Evolutionary conservation across 2,888 invertebrate species (phyloP), one percentile per base, ranked within the genome.

Genomic region (Cryptops parisi): DNA sequence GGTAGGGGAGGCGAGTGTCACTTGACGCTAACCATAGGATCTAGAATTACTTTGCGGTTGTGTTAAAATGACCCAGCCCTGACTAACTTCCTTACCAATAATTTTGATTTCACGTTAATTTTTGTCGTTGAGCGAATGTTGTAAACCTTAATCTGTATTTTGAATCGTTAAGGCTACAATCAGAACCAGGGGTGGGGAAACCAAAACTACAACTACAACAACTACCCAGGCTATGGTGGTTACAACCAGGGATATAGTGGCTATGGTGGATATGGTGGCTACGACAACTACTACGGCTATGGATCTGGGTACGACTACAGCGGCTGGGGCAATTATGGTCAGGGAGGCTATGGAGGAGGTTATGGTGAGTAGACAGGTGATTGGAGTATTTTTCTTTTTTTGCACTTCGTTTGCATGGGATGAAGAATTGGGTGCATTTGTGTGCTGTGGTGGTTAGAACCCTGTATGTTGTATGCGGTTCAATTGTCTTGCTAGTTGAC

Each of bases 281-380:
- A 82, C 70, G 82, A 82, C 59, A 64, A 66, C 54, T 64, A 66
- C 62, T 78, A 79, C 78, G 68, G 81, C 62, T 79, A 80, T 53
- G 60, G 62, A 40, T 80, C 83, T 73, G 81, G 81, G 65, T 82
- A 82, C 71, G 71, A 70, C 58, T 69, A 69, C 64, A 70, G 69
- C 61, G 70, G 71, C 41, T 58, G 58, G 55, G 60, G 59, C 38
- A 58, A 58, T 53, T 58, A 59, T 53, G 58, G 58, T 65, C 82
- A 83, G 72, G 81, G 82, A 68, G 81, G 82, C 68, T 83, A 83
- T 72, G 65, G 68, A 62, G 65, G 67, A 47, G 58, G 57, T 73
- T 76, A 60, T 76, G 74, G 57, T 55, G 50, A 56, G 57, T n/a
- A n/a, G 49, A 41, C 17, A 12, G 43, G 43, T 41, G 43, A 41